Base-by-base conservation (phyloP, 2,113 vertebrate genomes). In the Ranitomeya variabilis region DNA sequence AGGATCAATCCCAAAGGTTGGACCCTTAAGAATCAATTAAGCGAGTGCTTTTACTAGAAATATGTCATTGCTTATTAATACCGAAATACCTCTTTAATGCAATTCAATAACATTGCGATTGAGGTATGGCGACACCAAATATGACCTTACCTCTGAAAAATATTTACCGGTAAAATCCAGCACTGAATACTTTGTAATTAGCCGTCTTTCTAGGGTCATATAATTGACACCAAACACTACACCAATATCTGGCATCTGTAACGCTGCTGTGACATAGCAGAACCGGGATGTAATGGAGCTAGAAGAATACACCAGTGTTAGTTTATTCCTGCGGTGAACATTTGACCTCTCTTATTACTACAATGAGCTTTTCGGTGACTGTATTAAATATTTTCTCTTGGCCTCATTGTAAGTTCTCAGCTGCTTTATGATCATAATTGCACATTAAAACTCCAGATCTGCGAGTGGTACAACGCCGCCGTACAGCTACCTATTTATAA, bases 401-500 rank as follows among this genome's bases (percentile, higher is more conserved):
- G 90, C 88, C 90, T 83, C 79, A 86, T 86, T 86, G 55, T 91
- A 37, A 16, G 13, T 10, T 89, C 91, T 87, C 80, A 66, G 87
- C 31, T 93, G 80, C 87, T 89, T 89, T 90, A 26, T 88, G 54
- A 64, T 92, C 89, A 89, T 92, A 94, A 93, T 91, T 93, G 91
- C 90, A 91, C 89, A 83, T 91, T 93, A 92, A 93, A 91, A 82
- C 73, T 60, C 60, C 86, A 87, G 62, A 69, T 87, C 76, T 52
- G 37, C 62, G 76, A 86, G 74, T 80, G 51, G 51, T 55, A 57
- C 62, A 57, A n/a, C 15, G 15, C 71, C 15, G 15, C 71, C 55
- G 91, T 92, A 92, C 88, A 90, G 95, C 94, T 94, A 95, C 94
- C 94, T 93, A 91, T 94, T 91, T 93, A 91, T 94, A 91, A 71